Base-by-base conservation (phyloP, 2,113 vertebrate genomes). In the Cyprinus carpio region DNA sequence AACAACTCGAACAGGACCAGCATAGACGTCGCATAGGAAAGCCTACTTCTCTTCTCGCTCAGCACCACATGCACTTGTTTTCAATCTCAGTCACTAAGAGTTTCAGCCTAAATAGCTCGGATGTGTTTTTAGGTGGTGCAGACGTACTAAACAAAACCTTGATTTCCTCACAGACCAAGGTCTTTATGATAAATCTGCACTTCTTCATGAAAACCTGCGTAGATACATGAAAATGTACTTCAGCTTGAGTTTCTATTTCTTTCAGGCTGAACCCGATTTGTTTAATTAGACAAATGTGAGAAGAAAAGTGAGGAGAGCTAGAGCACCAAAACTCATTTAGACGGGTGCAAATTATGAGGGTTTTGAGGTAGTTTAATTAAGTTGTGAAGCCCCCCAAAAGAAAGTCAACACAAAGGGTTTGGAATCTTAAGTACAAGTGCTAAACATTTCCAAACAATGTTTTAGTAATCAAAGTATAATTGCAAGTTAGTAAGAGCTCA, bases 181-280 rank as follows among this genome's bases (percentile, higher is more conserved):
- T 11, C 40, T 60, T 51, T 87, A 65, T 87, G 25, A 51, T 71
- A 65, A 23, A 77, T 69, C 80, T 77, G 23, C 81, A 27, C 62
- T 82, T 27, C 20, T 46, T 31, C 11, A 62, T 9, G 3, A 54
- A 18, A 27, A 54, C 43, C 5, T 37, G 37, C 6, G n/a, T n/a
- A n/a, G n/a, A n/a, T n/a, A n/a, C n/a, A n/a, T n/a, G n/a, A n/a
- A n/a, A n/a, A n/a, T n/a, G n/a, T n/a, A 37, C 37, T 37, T 37
- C 37, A 37, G 37, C 37, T 37, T 37, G 37, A 37, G 37, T 37
- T 37, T 37, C 37, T 37, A 37, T 37, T 6, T 37, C 37, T 37
- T 37, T 37, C 37, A 43, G 40, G 9, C 40, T 43, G 7, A 4
- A 27, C 12, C 31, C 15, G n/a, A 37, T 29, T 16, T 40, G 9